Percentiles rank a stretch among this genome's conserved stretches.
phyloP scores from a whole-genome alignment of 2,797 vertebrate genomes.

The Lepilemur ruficaudatus region DNA sequence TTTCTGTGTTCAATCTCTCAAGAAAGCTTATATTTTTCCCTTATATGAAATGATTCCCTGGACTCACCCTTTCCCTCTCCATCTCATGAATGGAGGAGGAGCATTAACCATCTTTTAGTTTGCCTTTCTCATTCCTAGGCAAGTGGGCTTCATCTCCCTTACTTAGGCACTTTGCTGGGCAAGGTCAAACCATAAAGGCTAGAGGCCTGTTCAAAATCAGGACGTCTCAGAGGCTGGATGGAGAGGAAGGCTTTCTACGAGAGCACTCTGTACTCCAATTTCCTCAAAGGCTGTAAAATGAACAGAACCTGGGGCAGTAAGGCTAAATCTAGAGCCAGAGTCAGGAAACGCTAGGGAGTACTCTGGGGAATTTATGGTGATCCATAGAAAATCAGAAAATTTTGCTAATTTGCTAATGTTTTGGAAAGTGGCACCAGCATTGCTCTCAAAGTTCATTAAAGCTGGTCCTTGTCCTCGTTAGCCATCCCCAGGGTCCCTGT shows the following conservation, averaged over 20 bases:
- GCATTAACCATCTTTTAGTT: background rate
- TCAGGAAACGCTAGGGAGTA: background rate
- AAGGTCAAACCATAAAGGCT: background rate
- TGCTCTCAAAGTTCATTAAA: background rate
- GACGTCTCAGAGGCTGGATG: background rate
- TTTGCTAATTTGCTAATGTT: background rate
- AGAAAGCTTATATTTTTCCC: background rate
- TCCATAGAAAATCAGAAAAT: background rate
- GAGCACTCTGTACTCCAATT: background rate
- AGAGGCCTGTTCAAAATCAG: background rate
- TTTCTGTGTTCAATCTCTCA: background rate
- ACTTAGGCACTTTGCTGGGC: background rate
- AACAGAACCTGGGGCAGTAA: background rate
- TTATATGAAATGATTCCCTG: background rate
- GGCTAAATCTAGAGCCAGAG: background rate
- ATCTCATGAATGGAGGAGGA: background rate
- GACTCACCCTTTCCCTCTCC: background rate
- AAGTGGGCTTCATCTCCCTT: background rate
- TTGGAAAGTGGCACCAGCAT: background rate
- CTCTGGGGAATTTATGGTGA: background rate
- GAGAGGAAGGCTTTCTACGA: background rate
- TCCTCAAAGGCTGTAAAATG: background rate
- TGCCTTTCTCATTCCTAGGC: background rate
- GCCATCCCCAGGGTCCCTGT: background rate
- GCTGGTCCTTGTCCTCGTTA: background rate